A percentile compares a stretch with the other conserved stretches of the same genome.
Evolutionary conservation across 1,140 invertebrate genomes (phyloP).

Genomic region (Drosophila gunungcola): DNA sequence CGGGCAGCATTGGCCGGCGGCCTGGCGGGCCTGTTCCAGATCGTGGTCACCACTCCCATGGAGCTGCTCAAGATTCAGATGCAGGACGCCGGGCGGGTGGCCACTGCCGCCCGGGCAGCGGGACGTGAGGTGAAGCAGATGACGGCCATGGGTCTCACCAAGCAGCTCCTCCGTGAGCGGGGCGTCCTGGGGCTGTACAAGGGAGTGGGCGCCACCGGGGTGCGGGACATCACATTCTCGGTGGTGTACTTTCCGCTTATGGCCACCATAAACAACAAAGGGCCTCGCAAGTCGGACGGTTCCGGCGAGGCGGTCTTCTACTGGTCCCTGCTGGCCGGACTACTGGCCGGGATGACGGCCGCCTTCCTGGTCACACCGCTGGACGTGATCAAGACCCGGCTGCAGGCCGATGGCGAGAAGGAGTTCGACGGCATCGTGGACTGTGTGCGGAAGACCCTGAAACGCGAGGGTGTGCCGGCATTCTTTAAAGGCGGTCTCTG

Average conservation of each 20-base stretch:
- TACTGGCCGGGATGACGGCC: slow-evolving; percentile 93
- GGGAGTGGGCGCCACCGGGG: slow-evolving; percentile 95
- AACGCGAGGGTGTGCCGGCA: slow-evolving; percentile 94
- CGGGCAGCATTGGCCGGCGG: slow-evolving; percentile 97
- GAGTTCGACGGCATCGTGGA: slow-evolving; percentile 95
- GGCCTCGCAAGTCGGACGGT: slow-evolving; percentile 89
- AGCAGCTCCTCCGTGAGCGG: slow-evolving; percentile 91
- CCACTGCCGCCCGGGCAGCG: slow-evolving; percentile 87
- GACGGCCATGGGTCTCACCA: slow-evolving; percentile 94
- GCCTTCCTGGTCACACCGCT: slow-evolving; percentile 96
- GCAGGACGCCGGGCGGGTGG: slow-evolving; percentile 97
- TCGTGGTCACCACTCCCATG: slow-evolving; percentile 99
- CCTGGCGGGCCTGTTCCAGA: slow-evolving; percentile 98
- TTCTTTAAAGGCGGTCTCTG: slow-evolving; percentile 99
- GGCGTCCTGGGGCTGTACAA: slow-evolving; percentile 98
- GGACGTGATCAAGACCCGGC: slow-evolving; percentile 98
- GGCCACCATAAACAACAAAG: slow-evolving; percentile 95
- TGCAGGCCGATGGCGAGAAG: slow-evolving; percentile 94
- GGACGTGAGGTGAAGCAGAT: slow-evolving; percentile 88
- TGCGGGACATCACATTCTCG: slow-evolving; percentile 97
- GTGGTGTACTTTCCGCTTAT: slow-evolving; percentile 99
- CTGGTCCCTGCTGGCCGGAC: slow-evolving; percentile 95
- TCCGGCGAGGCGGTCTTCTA: slow-evolving; percentile 91
- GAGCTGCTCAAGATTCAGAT: slow-evolving; percentile 99
- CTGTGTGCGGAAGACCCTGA: slow-evolving; percentile 92